Conservation (phyloP, 2,797 vertebrate genomes). For the Acanthiza pusilla region DNA sequence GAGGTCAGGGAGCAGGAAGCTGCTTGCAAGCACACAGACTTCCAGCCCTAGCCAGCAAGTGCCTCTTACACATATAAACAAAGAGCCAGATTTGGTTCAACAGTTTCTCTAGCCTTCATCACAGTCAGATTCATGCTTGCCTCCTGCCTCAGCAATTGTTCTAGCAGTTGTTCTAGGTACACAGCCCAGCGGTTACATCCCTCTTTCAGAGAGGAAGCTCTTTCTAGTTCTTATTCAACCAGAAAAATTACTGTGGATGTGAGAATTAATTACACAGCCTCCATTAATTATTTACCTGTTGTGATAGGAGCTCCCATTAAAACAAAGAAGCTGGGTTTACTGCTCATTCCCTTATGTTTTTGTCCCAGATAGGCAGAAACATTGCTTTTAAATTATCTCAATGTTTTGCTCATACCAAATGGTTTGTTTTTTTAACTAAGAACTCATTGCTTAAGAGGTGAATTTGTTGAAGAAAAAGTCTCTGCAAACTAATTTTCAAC, state of each 20-base stretch:
- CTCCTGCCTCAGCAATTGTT: neutral
- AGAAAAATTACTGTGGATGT: neutral
- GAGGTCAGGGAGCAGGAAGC: neutral
- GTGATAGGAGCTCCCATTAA: neutral
- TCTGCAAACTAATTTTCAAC: neutral
- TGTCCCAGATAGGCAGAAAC: neutral
- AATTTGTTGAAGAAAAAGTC: neutral
- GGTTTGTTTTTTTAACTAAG: neutral
- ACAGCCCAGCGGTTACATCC: neutral
- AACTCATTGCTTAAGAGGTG: neutral
- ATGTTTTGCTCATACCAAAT: neutral
- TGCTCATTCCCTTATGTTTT: neutral
- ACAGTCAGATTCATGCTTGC: neutral
- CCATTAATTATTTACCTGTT: neutral
- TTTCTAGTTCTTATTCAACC: neutral
- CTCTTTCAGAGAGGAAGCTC: neutral
- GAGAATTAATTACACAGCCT: neutral
- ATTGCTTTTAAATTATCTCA: neutral
- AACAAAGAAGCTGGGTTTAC: neutral
- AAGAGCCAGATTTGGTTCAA: neutral
- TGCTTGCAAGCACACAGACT: neutral
- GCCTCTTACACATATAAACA: neutral
- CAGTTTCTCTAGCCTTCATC: neutral
- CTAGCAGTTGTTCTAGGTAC: neutral
- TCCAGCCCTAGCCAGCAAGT: neutral